Base-by-base conservation (phyloP, 2,888 invertebrate genomes). In the Sericinus montela region DNA sequence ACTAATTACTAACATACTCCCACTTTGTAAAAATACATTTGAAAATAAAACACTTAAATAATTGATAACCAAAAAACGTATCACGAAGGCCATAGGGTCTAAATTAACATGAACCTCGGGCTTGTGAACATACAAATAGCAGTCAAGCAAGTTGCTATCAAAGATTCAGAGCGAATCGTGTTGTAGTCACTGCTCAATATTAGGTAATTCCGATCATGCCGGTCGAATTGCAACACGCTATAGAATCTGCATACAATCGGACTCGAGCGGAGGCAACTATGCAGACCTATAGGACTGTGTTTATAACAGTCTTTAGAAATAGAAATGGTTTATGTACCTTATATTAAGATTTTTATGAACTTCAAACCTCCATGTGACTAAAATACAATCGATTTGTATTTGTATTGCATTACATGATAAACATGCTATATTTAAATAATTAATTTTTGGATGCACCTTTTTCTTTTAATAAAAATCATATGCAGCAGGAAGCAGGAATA, bases 121-220 rank as follows among this genome's bases (percentile, higher is more conserved):
- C 59, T 30, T 52, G 41, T 51, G 56, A 58, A 62, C 69, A 65
- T 74, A 74, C 73, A 72, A 76, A 78, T 72, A 64, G 67, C 67
- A 52, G 53, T 56, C 54, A 56, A 58, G 60, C 55, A 48, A 54
- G 43, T 51, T 36, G 45, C 59, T 52, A 74, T 81, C 72, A 76
- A 53, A 73, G 67, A 81, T 80, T 75, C 80, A 76, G 61, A 57
- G 63, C 67, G 60, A 59, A 60, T 58, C 60, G 51, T 54, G 63
- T 63, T 63, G 70, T 68, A 62, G 61, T 60, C 61, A 58, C 63
- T 57, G 57, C 51, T 55, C 61, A 60, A 63, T 67, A 67, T 75
- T 72, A 72, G 72, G 76, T 67, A 75, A 81, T 76, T 75, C 77
- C 62, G 64, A 74, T 73, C 75, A 72, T 71, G 78, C 55, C 60